Evolutionary conservation across 2,888 invertebrate species (phyloP).

Genomic region (Drosophila anomalata): DNA sequence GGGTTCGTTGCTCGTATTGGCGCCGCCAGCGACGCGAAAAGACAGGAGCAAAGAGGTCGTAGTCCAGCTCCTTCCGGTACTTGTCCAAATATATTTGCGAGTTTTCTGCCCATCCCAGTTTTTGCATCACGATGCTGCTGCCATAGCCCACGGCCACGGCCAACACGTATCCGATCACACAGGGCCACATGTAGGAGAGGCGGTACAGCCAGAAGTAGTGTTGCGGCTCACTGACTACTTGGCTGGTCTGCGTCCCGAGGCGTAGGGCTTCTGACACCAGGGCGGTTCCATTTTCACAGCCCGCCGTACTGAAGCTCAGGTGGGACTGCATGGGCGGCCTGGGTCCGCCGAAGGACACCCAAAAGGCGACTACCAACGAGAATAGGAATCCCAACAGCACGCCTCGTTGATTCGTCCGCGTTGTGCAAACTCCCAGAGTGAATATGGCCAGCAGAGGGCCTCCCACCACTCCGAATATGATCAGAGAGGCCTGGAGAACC

Average conservation of each 20-base stretch:
- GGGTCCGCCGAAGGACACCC: slow-evolving; percentile 93
- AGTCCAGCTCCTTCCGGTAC: slow-evolving; percentile 84
- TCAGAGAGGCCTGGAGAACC: slow-evolving; percentile 92
- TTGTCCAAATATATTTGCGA: slow-evolving; percentile 76
- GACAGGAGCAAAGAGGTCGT: slow-evolving; percentile 86
- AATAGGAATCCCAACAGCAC: slow-evolving; percentile 87
- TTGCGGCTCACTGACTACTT: slow-evolving; percentile 33
- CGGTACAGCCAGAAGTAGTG: slow-evolving; percentile 86
- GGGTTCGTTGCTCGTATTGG: slow-evolving; percentile 24
- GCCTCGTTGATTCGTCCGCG: slow-evolving; percentile 90
- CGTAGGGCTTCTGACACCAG: slow-evolving; percentile 32
- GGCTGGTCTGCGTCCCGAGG: slow-evolving; percentile 16
- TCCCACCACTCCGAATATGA: slow-evolving; percentile 94
- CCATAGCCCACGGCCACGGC: slow-evolving; percentile 85
- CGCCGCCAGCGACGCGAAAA: slow-evolving; percentile 84
- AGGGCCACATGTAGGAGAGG: slow-evolving; percentile 90
- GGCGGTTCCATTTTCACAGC: slow-evolving; percentile 84
- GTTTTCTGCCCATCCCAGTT: slow-evolving; percentile 80
- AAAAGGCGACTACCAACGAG: slow-evolving; percentile 89
- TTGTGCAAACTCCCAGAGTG: slow-evolving; percentile 92
- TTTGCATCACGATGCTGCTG: slow-evolving; percentile 84
- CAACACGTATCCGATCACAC: slow-evolving; percentile 85
- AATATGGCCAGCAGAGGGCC: slow-evolving; percentile 94
- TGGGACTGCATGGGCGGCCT: slow-evolving; percentile 67
- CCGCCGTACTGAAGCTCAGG: slow-evolving; percentile 86